Conservation (phyloP, 2,888 invertebrate species). For the Cristatella mucedo region DNA sequence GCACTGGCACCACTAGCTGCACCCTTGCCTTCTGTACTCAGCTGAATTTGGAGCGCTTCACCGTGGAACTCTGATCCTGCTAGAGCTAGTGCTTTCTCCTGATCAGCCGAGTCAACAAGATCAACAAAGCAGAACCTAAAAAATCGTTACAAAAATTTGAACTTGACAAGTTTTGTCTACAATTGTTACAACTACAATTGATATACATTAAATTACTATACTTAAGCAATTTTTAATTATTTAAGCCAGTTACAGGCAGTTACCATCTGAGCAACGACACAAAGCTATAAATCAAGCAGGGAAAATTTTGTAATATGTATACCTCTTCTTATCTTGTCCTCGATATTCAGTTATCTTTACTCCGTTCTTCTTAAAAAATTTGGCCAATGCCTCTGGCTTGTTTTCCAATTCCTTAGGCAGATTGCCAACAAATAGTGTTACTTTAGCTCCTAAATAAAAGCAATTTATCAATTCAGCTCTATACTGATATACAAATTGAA, state of each 20-base stretch:
- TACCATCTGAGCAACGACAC: no score
- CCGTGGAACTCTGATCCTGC: slow-evolving; percentile 15
- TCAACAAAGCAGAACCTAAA: slow-evolving; percentile 18
- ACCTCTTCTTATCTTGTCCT: slow-evolving; percentile 16
- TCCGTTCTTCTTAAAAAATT: slow-evolving; percentile 16
- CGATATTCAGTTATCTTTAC: slow-evolving; percentile 14
- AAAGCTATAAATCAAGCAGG: no score
- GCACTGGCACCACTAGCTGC: no score
- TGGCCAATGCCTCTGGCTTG: slow-evolving; percentile 14
- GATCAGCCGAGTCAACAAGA: slow-evolving; percentile 14
- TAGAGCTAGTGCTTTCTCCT: slow-evolving; percentile 16
- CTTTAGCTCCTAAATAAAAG: slow-evolving; percentile 9
- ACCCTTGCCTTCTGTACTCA: no score
- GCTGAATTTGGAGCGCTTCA: slow-evolving; percentile 14
- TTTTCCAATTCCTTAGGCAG: slow-evolving; percentile 14
- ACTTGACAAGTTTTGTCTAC: no score
- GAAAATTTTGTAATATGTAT: no score
- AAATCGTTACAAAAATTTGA: slow-evolving; percentile 1
- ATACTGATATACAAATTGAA: no score
- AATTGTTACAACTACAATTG: no score
- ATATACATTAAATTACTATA: no score
- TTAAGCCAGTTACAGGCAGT: no score
- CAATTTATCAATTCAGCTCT: background rate
- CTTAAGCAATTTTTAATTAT: no score
- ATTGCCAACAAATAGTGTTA: slow-evolving; percentile 17